Conservation (phyloP, 2,113 vertebrate genomes). For the Labeo rohita region DNA sequence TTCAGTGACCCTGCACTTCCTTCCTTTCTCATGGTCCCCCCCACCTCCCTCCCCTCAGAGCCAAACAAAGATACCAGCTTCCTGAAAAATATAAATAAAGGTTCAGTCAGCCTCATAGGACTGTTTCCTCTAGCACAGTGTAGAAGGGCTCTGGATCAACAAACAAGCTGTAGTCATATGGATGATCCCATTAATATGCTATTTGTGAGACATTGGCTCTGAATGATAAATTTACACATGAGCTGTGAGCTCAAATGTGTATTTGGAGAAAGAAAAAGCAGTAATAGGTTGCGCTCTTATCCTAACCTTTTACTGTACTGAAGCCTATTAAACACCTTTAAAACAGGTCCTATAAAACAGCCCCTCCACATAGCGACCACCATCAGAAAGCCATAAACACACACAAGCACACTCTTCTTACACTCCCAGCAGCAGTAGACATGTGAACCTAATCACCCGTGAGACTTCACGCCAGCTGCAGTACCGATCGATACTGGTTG, state of each 20-base stretch:
- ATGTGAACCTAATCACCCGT: conserved; percentile 38
- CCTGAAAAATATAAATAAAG: conserved; percentile 53
- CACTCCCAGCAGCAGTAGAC: neutral
- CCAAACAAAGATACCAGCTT: conserved; percentile 42
- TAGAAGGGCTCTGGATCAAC: conserved; percentile 7
- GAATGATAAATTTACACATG: neutral
- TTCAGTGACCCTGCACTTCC: conserved; percentile 12
- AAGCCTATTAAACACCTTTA: neutral
- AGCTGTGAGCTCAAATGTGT: neutral
- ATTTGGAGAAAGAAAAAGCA: neutral
- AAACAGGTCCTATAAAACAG: conserved; percentile 11
- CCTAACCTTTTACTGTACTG: neutral
- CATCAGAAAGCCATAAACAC: conserved; percentile 5
- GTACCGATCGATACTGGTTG: conserved; percentile 25
- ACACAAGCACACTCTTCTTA: conserved; percentile 28
- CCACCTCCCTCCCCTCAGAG: neutral
- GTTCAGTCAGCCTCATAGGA: conserved; percentile 18
- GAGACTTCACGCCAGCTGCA: conserved; percentile 36
- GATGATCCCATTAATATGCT: neutral
- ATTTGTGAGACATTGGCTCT: neutral
- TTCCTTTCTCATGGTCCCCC: conserved; percentile 37
- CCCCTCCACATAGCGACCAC: conserved; percentile 34
- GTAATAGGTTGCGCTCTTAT: neutral
- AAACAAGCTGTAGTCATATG: neutral
- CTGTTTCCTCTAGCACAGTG: conserved; percentile 18